Percentiles rank a stretch among this genome's conserved stretches.
These are phyloP conservation scores for Pseudeuparius sepicola DNA, from an alignment of 2,888 invertebrate genomes.

Conservation along the genomic window DNA sequence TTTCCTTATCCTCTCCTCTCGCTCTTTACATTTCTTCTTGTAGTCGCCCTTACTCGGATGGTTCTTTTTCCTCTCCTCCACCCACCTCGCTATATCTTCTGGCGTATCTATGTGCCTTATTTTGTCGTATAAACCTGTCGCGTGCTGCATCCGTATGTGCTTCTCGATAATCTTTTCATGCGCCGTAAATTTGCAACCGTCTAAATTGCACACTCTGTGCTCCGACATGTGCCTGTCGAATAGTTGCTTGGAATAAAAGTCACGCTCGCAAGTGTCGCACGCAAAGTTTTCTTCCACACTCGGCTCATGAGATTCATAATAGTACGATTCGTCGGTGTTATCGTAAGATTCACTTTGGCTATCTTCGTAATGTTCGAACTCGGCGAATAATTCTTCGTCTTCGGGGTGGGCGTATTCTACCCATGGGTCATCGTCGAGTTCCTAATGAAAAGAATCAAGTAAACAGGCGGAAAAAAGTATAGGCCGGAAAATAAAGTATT, in stretches of 20 bases:
- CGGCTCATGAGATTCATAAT: slow-evolving; percentile 21
- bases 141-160: slow-evolving; percentile 76
- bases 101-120: slow-evolving; percentile 65
- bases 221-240: slow-evolving; percentile 58
- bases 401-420: slow-evolving; percentile 23
- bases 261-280: slow-evolving; percentile 77
- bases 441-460: slow-evolving; percentile 15
- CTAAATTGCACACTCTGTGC: slow-evolving; percentile 71
- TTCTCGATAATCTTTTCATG: slow-evolving; percentile 69
- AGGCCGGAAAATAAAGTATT: too few relatives aligned
- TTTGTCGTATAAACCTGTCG: slow-evolving; percentile 69
- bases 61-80: slow-evolving; percentile 66
- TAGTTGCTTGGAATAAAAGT: slow-evolving; percentile 50
- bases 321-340: slow-evolving; percentile 20
- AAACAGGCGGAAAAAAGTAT: too few relatives aligned
- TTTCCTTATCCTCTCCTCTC: slow-evolving; percentile 56
- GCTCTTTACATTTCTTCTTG: slow-evolving; percentile 50
- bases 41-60: slow-evolving; percentile 44
- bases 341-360: slow-evolving; percentile 26
- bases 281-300: slow-evolving; percentile 38
- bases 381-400: slow-evolving; percentile 16
- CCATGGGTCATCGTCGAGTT: slow-evolving; percentile 5
- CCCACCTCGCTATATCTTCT: slow-evolving; percentile 79
- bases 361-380: slow-evolving; percentile 15
- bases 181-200: slow-evolving; percentile 71